A percentile compares a stretch with the other conserved stretches of the same genome.
These are phyloP conservation scores for Parapsyche elsis DNA, from an alignment of 1,140 invertebrate species.

Conservation along the genomic window DNA sequence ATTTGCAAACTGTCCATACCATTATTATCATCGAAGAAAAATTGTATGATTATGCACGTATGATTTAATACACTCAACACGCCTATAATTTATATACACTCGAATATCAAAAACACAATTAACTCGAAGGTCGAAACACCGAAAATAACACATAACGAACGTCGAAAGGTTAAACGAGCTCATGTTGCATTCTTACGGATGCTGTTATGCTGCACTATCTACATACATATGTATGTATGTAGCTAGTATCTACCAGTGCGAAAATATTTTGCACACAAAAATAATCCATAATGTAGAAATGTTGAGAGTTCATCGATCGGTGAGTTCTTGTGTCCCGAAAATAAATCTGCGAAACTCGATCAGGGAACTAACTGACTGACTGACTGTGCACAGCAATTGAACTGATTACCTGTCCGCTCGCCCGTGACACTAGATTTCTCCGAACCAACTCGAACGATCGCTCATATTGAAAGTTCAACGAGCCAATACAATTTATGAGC, in stretches of 20 bases:
- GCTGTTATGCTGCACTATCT: no score
- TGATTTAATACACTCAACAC: not conserved
- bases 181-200: no score
- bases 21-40: not conserved
- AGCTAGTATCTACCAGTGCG: no score
- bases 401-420: conserved; percentile 30
- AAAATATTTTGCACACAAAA: no score
- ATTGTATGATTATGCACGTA: conserved; percentile 11
- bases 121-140: not conserved
- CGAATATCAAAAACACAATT: not conserved
- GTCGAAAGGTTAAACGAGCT: no score
- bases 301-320: conserved; percentile 39
- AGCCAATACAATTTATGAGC: conserved; percentile 33
- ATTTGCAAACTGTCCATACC: no score
- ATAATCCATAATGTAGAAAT: conserved; percentile 4
- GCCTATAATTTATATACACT: not conserved
- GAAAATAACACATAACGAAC: not conserved
- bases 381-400: conserved; percentile 7
- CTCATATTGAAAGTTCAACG: conserved; percentile 35
- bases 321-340: conserved; percentile 5
- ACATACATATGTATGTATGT: no score
- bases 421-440: conserved; percentile 38
- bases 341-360: conserved; percentile 39
- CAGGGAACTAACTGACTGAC: not conserved
- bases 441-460: conserved; percentile 14